Base-by-base conservation (phyloP, 2,797 vertebrate species). In the Scyliorhinus canicula region DNA sequence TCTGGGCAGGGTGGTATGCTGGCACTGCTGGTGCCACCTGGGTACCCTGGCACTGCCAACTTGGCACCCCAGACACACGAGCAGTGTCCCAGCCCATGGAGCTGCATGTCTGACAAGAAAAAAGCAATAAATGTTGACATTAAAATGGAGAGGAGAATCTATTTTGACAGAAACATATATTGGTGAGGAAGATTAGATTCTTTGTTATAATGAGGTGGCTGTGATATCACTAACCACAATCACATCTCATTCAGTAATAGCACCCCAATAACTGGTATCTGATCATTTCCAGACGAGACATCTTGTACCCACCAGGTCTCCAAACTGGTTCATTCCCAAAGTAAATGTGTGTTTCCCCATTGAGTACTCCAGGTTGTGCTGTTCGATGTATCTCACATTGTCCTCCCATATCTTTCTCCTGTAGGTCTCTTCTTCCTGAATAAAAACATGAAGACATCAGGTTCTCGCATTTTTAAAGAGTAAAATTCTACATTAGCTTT, bases 311-410 rank as follows among this genome's bases (percentile, higher is more conserved):
- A 96, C 96, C 96, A 96, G 95, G 95, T 96, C 96, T 0, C 96
- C 96, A 0, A 95, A 93, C 95, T 95, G 96, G 95, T 96, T 96
- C 96, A 96, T 96, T 74, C 86, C 96, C 95, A 96, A 95, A 71
- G 60, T 93, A 95, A 95, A 96, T 26, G 16, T 0, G 65, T 96
- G 96, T 57, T 95, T 95, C 0, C 96, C 96, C 93, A 0, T 95
- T 0, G 93, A 55, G 26, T 96, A 84, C 40, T 97, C 96, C 44
- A 0, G 0, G 95, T 96, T 96, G 95, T 96, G 96, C 95, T 71
- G 95, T 95, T 96, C 94, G 67, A 97, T 96, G 57, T 55, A 95
- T 69, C 0, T 11, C 95, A 96, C 90, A 95, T 96, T 96, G 95
- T 96, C 95, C 95, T 96, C 96, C 96, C 96, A 96, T 11, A 96